Evolutionary conservation across 1,140 invertebrate species (phyloP).

Genomic region (Schlechtendalia chinensis): DNA sequence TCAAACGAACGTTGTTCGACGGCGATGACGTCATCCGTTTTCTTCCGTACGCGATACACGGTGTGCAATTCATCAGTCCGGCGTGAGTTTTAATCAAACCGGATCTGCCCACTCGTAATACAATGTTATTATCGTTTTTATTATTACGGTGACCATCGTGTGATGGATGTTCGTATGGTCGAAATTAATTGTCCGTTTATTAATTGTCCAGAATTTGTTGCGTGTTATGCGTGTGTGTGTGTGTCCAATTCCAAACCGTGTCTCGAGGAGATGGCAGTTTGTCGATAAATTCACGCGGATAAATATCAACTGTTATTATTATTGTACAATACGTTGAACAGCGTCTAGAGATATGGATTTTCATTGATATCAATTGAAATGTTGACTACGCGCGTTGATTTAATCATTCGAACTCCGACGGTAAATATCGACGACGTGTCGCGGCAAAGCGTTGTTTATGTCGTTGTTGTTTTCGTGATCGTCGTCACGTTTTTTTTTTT

Average conservation of each 20-base stretch:
- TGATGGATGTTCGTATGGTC: neutral
- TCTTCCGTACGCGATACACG: neutral
- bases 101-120: constrained; percentile 21
- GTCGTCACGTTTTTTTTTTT: no score
- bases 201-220: neutral
- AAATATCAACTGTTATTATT: no score
- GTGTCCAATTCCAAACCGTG: neutral
- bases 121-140: constrained; percentile 12
- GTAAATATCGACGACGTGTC: no score
- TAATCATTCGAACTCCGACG: no score
- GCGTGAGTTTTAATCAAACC: constrained; percentile 19
- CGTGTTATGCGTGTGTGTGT: neutral
- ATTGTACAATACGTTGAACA: no score
- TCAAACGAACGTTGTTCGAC: neutral
- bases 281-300: no score
- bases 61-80: neutral
- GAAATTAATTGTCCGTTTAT: constrained; percentile 1
- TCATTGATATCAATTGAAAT: no score
- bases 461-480: no score
- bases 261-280: no score
- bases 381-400: no score
- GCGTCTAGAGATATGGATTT: no score
- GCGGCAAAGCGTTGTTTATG: no score
- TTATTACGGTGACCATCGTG: constrained; percentile 6
- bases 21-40: neutral